Evolutionary conservation across 2,888 invertebrate species (phyloP), one percentile per base, ranked within the genome.

Genomic region (Athalia rosae): DNA sequence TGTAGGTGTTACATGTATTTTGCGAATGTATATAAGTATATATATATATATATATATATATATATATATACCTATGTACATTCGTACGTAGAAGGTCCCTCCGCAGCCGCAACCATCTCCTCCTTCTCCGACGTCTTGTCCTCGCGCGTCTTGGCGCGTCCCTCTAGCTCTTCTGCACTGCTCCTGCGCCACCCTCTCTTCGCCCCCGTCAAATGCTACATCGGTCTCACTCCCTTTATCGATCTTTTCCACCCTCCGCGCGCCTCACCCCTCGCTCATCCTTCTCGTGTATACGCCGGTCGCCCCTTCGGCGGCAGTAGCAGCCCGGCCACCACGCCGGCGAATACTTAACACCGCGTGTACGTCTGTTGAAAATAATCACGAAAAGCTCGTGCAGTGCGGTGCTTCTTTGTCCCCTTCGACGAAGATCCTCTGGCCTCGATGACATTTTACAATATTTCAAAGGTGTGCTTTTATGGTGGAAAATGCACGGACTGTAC

Each of bases 271-370:
- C 77, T 28, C 53, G 58, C 59, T 69, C 67, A 73, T 84, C 82
- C 83, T 84, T 82, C 82, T 82, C 83, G 83, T 84, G 83, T 83
- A 81, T 82, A 82, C 83, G 82, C 84, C 83, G 85, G 81, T 80
- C 83, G 82, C 83, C 85, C 28, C 28, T 28, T 28, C 28, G 28
- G 28, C 28, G 28, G 28, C 88, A 87, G 87, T 89, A 88, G 88
- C 85, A 87, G 85, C 87, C 88, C 88, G 86, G 89, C 89, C 88
- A 87, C 88, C 85, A 88, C 83, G 87, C 89, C 87, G 89, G 87
- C 85, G 85, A 85, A 84, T 28, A 86, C 85, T 80, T 48, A 50
- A 62, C 8, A 74, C 61, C 61, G 61, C 47, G 47, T 61, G 47
- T 61, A 48, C 47, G 48, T 13, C 48, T 13, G 11, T 48, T 61